These are phyloP conservation scores for Setophaga coronata DNA, from an alignment of 2,113 vertebrate genomes.

Conservation along the genomic window DNA sequence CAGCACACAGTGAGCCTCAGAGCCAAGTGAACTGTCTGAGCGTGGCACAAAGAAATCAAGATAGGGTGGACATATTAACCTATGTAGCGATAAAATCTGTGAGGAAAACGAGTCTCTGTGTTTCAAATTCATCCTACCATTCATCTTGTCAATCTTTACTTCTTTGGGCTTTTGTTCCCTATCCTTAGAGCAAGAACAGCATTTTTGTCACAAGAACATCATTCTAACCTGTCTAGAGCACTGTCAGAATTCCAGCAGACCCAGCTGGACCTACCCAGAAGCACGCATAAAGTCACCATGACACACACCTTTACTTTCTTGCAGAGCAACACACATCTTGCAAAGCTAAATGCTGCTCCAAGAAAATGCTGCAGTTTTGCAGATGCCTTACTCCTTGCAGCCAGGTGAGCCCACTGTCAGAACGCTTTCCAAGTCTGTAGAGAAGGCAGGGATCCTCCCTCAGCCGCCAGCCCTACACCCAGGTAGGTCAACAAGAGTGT, in stretches of 20 bases:
- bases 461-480: neutral
- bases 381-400: neutral
- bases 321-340: neutral
- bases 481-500: conserved; percentile 51
- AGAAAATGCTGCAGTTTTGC: neutral
- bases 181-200: neutral
- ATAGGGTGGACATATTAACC: neutral
- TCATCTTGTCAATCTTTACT: neutral
- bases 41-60: neutral
- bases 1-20: neutral
- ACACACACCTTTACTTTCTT: neutral
- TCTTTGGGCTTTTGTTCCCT: neutral
- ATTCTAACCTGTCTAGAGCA: neutral
- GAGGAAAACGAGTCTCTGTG: neutral
- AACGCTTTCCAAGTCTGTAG: neutral
- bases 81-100: neutral
- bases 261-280: neutral
- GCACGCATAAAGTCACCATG: neutral
- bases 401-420: neutral
- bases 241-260: neutral
- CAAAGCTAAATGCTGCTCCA: neutral
- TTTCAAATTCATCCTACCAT: neutral
- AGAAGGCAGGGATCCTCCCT: conserved; percentile 17
- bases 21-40: neutral
- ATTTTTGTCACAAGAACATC: neutral